Conservation (phyloP, 2,113 vertebrate species). For the Epinephelus fuscoguttatus region DNA sequence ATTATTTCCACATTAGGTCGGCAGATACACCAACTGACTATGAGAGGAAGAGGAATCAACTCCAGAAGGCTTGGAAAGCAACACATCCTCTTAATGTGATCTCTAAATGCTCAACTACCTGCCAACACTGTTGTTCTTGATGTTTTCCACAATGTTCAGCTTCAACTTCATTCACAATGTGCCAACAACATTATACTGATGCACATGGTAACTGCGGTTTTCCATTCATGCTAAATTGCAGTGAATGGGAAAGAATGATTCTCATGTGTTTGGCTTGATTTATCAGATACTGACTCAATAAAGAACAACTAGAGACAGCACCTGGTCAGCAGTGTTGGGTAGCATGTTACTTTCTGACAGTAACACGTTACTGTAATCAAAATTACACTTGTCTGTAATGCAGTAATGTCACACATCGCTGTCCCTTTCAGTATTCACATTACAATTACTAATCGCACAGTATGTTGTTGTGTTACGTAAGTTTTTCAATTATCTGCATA, state of each 20-base stretch:
- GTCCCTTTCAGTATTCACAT: too few relatives aligned
- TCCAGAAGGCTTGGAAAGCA: constrained; percentile 27
- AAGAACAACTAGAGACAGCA: neutral
- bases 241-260: neutral
- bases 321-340: neutral
- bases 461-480: too few relatives aligned
- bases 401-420: too few relatives aligned
- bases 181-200: constrained; percentile 30
- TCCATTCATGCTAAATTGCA: constrained; percentile 22
- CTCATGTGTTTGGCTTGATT: neutral
- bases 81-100: constrained; percentile 3
- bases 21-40: neutral
- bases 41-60: neutral
- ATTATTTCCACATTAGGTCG: constrained; percentile 18
- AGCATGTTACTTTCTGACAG: too few relatives aligned
- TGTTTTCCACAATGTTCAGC: constrained; percentile 39
- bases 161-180: constrained; percentile 15
- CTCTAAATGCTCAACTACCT: constrained; percentile 1
- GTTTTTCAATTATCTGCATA: too few relatives aligned
- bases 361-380: too few relatives aligned
- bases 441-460: too few relatives aligned
- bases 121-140: constrained; percentile 18
- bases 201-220: neutral
- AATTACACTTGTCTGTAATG: too few relatives aligned
- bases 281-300: neutral